phyloP scores from a whole-genome alignment of 2,797 vertebrate genomes.

The Sus cebifrons region DNA sequence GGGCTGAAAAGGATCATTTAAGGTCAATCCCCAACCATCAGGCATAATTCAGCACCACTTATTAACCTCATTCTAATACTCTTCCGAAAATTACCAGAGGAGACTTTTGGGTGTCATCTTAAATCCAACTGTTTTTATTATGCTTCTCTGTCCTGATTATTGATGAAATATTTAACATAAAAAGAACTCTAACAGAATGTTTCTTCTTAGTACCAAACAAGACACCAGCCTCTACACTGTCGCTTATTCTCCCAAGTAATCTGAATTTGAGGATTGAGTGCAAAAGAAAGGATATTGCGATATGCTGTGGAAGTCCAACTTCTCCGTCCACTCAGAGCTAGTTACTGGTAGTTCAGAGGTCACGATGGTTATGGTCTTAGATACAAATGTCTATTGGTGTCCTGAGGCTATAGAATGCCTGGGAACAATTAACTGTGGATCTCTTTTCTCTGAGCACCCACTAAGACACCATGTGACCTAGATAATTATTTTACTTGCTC shows the following conservation, averaged over 20 bases:
- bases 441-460: conserved; percentile 24
- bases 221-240: neutral
- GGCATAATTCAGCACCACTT: neutral
- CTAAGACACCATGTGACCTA: neutral
- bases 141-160: conserved; percentile 20
- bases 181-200: conserved; percentile 39
- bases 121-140: conserved; percentile 57
- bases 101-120: conserved; percentile 23
- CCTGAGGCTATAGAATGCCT: neutral
- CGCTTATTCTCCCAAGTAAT: conserved; percentile 2
- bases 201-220: conserved; percentile 32
- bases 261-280: neutral
- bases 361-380: neutral
- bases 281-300: neutral
- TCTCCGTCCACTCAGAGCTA: neutral
- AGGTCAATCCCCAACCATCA: conserved; percentile 51
- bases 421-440: neutral
- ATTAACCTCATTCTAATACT: conserved; percentile 22
- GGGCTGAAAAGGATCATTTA: conserved; percentile 53
- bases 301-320: neutral
- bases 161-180: conserved; percentile 57
- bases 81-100: conserved; percentile 4
- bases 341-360: neutral
- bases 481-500: neutral
- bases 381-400: neutral